Conservation (phyloP, 2,888 invertebrate species). For the Harmothoe impar region DNA sequence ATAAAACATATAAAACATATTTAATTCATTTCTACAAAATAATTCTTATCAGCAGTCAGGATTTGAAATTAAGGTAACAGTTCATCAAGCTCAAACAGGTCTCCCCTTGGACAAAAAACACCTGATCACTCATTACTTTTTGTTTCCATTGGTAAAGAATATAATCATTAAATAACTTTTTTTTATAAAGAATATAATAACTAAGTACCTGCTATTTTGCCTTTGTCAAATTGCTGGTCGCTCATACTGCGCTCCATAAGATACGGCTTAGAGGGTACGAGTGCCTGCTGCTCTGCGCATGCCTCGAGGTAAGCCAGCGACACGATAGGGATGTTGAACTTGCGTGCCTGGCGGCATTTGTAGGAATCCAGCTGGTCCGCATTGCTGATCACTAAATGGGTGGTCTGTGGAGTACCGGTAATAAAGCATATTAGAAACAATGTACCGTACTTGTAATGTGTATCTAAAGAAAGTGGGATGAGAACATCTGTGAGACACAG, state of each 20-base stretch:
- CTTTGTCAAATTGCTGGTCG: constrained; percentile 76
- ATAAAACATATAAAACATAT: neutral
- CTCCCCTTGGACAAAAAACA: no score
- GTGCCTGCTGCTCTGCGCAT: constrained; percentile 72
- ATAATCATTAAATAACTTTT: no score
- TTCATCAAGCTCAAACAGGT: no score
- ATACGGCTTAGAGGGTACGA: constrained; percentile 75
- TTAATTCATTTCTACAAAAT: no score
- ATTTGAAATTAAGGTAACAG: no score
- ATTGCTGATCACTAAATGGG: constrained; percentile 77
- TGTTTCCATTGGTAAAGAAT: no score
- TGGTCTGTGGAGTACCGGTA: constrained; percentile 72
- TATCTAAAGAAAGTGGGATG: no score
- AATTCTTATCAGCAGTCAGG: no score
- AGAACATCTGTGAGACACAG: no score
- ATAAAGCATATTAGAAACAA: neutral
- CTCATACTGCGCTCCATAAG: constrained; percentile 77
- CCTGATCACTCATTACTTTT: no score
- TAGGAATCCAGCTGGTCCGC: constrained; percentile 78
- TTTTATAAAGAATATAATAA: no score
- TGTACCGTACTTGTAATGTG: no score
- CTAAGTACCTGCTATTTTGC: constrained; percentile 78
- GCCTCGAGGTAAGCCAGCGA: constrained; percentile 76
- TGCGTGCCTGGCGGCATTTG: constrained; percentile 80
- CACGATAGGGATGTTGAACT: constrained; percentile 80